A percentile compares a stretch with the other conserved stretches of the same genome.
Evolutionary conservation across 2,888 invertebrate genomes (phyloP).

Genomic region (Mythimna albipuncta): DNA sequence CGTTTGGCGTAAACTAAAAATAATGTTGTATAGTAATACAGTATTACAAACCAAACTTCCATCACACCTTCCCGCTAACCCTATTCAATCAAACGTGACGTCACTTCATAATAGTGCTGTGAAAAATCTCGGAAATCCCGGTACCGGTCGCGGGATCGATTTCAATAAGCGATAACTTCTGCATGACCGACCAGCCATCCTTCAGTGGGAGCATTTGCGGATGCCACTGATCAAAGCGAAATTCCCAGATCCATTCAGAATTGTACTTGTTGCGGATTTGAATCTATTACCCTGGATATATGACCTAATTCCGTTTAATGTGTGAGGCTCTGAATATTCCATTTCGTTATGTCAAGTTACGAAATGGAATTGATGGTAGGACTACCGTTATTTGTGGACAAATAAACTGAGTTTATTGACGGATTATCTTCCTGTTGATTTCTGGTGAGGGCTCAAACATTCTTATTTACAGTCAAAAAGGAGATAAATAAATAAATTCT

Average conservation of each 20-base stretch:
- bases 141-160: slow-evolving; percentile 74
- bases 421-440: slow-evolving; percentile 22
- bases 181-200: slow-evolving; percentile 76
- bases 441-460: slow-evolving; percentile 1
- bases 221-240: slow-evolving; percentile 72
- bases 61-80: slow-evolving; percentile 6
- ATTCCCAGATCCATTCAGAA: slow-evolving; percentile 55
- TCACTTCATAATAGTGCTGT: slow-evolving; percentile 71
- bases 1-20: too few species aligned
- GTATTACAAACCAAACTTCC: not conserved
- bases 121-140: slow-evolving; percentile 69
- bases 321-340: slow-evolving; percentile 53
- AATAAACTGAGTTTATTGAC: slow-evolving; percentile 46
- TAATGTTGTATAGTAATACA: too few species aligned
- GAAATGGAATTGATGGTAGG: slow-evolving; percentile 35
- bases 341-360: slow-evolving; percentile 31
- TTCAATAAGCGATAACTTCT: slow-evolving; percentile 87
- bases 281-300: slow-evolving; percentile 67
- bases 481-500: not conserved
- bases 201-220: slow-evolving; percentile 72
- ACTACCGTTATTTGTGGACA: slow-evolving; percentile 40
- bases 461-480: not conserved
- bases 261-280: slow-evolving; percentile 59
- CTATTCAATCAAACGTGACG: slow-evolving; percentile 67
- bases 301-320: slow-evolving; percentile 62